Conservation (phyloP, 2,113 vertebrate species). For the Stigmatopora nigra region DNA sequence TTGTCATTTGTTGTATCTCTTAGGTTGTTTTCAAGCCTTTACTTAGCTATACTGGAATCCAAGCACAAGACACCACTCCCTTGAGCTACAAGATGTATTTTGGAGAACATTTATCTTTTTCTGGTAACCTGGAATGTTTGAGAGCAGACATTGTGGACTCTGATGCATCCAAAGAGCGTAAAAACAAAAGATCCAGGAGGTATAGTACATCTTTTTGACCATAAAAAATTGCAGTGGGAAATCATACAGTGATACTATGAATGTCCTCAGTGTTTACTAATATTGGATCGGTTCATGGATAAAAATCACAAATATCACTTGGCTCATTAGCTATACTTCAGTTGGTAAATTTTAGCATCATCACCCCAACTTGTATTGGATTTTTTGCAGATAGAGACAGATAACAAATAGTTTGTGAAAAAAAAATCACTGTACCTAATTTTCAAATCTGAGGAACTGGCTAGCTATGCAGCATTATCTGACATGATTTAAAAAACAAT, state of each 20-base stretch:
- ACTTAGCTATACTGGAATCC: conserved; percentile 88
- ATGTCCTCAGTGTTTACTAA: not conserved
- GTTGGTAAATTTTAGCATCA: not conserved
- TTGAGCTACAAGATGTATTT: conserved; percentile 97
- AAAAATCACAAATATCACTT: not conserved
- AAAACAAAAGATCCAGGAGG: conserved; percentile 85
- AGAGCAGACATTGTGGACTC: conserved; percentile 97
- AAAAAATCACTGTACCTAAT: not conserved
- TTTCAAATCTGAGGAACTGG: not conserved
- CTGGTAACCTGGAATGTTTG: conserved; percentile 90
- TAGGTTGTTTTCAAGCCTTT: conserved; percentile 97
- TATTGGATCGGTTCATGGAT: not conserved
- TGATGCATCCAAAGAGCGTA: conserved; percentile 91
- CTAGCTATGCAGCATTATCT: not conserved
- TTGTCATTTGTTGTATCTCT: not conserved
- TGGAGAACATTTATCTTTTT: conserved; percentile 94
- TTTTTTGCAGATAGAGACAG: too few species aligned
- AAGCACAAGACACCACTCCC: conserved; percentile 86
- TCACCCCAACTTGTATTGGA: not conserved
- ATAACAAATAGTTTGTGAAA: not conserved
- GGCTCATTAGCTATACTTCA: not conserved
- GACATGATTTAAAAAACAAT: not conserved
- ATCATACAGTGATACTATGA: not conserved
- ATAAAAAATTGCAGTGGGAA: not conserved
- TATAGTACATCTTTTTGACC: conserved; percentile 36